Percentiles rank a stretch among this genome's conserved stretches.
These are phyloP conservation scores for Melipona beecheii DNA, from an alignment of 2,888 invertebrate genomes.

Conservation along the genomic window DNA sequence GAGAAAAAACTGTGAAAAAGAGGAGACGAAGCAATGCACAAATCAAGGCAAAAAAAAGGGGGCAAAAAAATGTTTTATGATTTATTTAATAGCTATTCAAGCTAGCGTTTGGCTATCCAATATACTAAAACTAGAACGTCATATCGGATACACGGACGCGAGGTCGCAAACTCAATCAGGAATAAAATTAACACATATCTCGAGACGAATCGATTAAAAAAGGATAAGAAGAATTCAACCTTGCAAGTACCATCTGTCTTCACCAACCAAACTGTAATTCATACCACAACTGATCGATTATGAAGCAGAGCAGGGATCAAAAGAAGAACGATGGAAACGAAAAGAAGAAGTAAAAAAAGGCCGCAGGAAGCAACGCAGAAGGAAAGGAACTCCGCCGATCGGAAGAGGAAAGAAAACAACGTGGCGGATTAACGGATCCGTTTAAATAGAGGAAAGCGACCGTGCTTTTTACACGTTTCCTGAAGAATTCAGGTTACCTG, in stretches of 20 bases:
- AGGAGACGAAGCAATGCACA: background rate
- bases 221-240: too few relatives aligned
- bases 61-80: background rate
- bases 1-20: background rate
- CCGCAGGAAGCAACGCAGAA: background rate
- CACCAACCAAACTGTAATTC: too few relatives aligned
- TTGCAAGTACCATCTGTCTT: too few relatives aligned
- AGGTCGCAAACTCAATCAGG: too few relatives aligned
- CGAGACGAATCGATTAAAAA: too few relatives aligned
- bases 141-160: too few relatives aligned
- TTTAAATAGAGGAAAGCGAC: constrained; percentile 38
- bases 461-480: constrained; percentile 26
- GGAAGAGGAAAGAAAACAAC: constrained; percentile 12
- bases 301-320: too few relatives aligned
- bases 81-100: background rate
- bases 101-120: background rate
- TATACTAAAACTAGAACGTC: too few relatives aligned
- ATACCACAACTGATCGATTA: too few relatives aligned
- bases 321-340: too few relatives aligned
- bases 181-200: too few relatives aligned
- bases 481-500: constrained; percentile 37
- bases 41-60: background rate
- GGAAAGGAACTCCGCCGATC: background rate
- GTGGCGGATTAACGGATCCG: constrained; percentile 32
- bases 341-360: too few relatives aligned